A percentile compares a stretch with the other conserved stretches of the same genome.
phyloP scores from a whole-genome alignment of 2,797 vertebrate genomes.

The Danio kyathit region DNA sequence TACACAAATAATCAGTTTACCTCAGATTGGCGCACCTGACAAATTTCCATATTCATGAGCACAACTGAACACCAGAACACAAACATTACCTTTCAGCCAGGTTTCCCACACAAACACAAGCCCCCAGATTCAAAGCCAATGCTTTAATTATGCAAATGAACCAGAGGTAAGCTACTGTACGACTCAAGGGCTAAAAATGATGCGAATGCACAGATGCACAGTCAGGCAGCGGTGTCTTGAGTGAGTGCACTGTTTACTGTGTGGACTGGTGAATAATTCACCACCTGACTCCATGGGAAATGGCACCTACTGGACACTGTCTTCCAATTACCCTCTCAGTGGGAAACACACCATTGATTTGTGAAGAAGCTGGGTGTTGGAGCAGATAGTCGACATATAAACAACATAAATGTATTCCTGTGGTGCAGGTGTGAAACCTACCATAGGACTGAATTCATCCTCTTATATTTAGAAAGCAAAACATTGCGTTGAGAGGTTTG shows the following conservation, averaged over 20 bases:
- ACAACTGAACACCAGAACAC: slow-evolving; percentile 31
- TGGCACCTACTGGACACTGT: slow-evolving; percentile 61
- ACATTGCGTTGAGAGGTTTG: background rate
- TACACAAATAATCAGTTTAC: slow-evolving; percentile 17
- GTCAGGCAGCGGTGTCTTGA: slow-evolving; percentile 8
- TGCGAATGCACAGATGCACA: slow-evolving; percentile 27
- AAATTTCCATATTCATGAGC: slow-evolving; percentile 39
- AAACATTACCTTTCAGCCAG: slow-evolving; percentile 13
- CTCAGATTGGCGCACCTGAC: slow-evolving; percentile 12
- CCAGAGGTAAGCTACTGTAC: background rate
- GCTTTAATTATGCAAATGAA: slow-evolving; percentile 22
- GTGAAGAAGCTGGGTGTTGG: slow-evolving; percentile 38
- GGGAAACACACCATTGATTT: slow-evolving; percentile 49
- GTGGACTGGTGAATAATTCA: slow-evolving; percentile 63
- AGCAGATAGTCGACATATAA: slow-evolving; percentile 31
- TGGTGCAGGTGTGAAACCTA: background rate
- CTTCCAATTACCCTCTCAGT: slow-evolving; percentile 59
- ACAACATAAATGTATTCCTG: slow-evolving; percentile 36
- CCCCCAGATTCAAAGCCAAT: background rate
- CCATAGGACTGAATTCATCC: background rate
- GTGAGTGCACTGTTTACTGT: slow-evolving; percentile 38
- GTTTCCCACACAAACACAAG: slow-evolving; percentile 19
- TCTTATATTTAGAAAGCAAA: background rate
- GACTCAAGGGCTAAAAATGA: slow-evolving; percentile 29
- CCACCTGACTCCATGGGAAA: slow-evolving; percentile 56